A percentile compares a stretch with the other conserved stretches of the same genome.
These are phyloP conservation scores for Spinus olivaceus DNA, from an alignment of 2,797 vertebrate species.

Conservation along the genomic window DNA sequence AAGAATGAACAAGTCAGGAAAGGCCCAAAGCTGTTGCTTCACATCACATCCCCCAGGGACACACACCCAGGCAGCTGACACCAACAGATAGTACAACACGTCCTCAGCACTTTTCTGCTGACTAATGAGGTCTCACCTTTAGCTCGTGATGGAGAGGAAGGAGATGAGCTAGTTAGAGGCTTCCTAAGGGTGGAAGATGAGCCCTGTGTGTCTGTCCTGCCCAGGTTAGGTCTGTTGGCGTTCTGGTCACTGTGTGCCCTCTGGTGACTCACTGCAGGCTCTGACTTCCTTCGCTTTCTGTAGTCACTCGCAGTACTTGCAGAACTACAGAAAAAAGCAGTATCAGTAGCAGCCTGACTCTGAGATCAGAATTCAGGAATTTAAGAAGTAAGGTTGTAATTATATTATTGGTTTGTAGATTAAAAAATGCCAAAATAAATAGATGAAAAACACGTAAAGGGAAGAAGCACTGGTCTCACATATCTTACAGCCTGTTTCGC, in stretches of 20 bases:
- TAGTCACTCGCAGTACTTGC: slow-evolving; percentile 89
- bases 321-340: slow-evolving; percentile 49
- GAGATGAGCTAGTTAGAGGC: slow-evolving; percentile 87
- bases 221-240: slow-evolving; percentile 70
- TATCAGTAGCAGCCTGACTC: neutral
- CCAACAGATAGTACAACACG: neutral
- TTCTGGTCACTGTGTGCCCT: slow-evolving; percentile 76
- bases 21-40: neutral
- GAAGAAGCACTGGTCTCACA: neutral
- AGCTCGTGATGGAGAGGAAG: slow-evolving; percentile 89
- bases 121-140: slow-evolving; percentile 79
- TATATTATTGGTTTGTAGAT: neutral
- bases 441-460: accelerated
- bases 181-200: slow-evolving; percentile 81
- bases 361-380: neutral
- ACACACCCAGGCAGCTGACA: neutral
- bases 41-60: neutral
- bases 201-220: slow-evolving; percentile 77
- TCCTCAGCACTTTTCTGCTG: neutral
- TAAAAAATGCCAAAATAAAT: neutral
- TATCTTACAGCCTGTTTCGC: neutral
- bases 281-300: slow-evolving; percentile 95
- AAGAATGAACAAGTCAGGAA: neutral
- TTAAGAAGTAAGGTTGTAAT: neutral
- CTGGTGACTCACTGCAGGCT: slow-evolving; percentile 86